Evolutionary conservation across 2,113 vertebrate genomes (phyloP).

Genomic region (Tamias sibiricus): DNA sequence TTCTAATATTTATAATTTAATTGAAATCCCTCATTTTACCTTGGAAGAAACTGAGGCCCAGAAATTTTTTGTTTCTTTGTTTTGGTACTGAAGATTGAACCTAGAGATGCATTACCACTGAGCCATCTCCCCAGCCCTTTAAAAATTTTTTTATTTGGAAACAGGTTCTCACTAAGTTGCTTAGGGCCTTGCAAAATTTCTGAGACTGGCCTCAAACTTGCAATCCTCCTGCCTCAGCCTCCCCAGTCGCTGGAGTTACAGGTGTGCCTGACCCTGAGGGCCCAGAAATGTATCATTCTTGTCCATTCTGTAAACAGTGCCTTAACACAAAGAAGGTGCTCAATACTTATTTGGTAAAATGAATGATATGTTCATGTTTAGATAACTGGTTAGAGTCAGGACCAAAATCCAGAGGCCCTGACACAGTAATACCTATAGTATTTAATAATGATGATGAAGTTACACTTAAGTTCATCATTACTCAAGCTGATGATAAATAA

Average conservation of each 20-base stretch:
- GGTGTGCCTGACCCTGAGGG: too few species aligned
- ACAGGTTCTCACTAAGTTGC: too few species aligned
- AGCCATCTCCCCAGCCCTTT: too few species aligned
- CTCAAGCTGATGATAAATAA: constrained; percentile 18
- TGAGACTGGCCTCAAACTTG: too few species aligned
- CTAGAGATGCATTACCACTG: too few species aligned
- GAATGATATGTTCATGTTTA: background rate
- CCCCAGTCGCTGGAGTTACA: too few species aligned
- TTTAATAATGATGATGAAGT: constrained; percentile 32
- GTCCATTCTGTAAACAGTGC: constrained; percentile 21
- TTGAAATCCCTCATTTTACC: background rate
- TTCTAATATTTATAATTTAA: constrained; percentile 40
- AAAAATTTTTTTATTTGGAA: too few species aligned
- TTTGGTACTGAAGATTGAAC: too few species aligned
- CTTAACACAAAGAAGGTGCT: background rate
- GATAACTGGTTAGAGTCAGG: background rate
- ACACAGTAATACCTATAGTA: background rate
- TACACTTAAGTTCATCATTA: constrained; percentile 12
- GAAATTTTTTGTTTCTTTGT: background rate
- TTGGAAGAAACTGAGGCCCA: background rate
- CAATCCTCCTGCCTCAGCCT: too few species aligned
- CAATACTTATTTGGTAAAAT: background rate
- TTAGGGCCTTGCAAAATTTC: too few species aligned
- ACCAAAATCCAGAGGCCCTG: background rate
- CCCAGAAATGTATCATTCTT: constrained; percentile 23